Conservation (phyloP, 2,113 vertebrate species). For the Abramis brama region DNA sequence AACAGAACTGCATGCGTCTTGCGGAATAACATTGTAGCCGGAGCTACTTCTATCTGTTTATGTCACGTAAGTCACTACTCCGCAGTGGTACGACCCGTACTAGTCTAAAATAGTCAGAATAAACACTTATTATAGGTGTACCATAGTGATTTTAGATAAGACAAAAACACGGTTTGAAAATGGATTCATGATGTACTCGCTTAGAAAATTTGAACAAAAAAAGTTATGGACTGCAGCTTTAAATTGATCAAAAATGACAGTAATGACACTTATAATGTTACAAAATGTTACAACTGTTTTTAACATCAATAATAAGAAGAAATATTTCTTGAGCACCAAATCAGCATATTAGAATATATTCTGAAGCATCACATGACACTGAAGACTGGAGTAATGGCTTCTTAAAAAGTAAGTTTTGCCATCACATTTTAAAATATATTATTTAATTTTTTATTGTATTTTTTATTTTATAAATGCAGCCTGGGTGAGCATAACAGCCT, state of each 20-base stretch:
- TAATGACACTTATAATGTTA: background rate
- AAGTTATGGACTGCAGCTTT: too few species aligned
- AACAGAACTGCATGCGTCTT: too few species aligned
- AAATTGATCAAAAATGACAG: background rate
- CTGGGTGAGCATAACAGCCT: background rate
- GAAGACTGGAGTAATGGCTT: background rate
- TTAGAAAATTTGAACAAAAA: too few species aligned
- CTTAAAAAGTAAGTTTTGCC: background rate
- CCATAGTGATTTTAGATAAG: too few species aligned
- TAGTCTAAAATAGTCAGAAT: too few species aligned
- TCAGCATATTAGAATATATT: background rate
- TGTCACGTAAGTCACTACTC: too few species aligned
- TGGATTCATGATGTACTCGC: too few species aligned
- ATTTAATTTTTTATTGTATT: background rate
- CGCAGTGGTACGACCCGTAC: too few species aligned
- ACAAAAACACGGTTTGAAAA: too few species aligned
- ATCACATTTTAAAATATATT: background rate
- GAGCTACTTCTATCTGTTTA: too few species aligned
- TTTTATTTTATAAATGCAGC: background rate
- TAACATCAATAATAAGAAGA: background rate
- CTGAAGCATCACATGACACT: background rate
- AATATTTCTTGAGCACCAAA: background rate
- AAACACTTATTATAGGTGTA: too few species aligned
- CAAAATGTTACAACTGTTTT: background rate
- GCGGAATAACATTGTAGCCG: too few species aligned